Percentiles rank a stretch among this genome's conserved stretches.
Evolutionary conservation across 2,888 invertebrate genomes (phyloP).

Genomic region (Microplitis manilae): DNA sequence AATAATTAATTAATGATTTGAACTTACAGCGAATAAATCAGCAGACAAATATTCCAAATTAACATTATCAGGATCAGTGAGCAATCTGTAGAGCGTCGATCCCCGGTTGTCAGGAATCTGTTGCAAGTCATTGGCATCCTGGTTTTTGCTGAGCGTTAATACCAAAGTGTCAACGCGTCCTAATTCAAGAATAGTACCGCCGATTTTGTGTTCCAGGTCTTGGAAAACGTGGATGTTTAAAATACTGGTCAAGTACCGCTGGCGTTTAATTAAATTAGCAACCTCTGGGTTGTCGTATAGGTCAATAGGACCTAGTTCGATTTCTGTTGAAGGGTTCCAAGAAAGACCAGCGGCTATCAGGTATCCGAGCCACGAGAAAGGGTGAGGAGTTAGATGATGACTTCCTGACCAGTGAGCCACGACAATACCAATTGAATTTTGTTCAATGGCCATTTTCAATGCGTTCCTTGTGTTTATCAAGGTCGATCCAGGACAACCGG

Average conservation of each 20-base stretch:
- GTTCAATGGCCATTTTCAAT: conserved; percentile 72
- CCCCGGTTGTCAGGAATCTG: conserved; percentile 75
- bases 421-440: conserved; percentile 73
- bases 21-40: conserved; percentile 75
- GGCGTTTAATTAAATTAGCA: conserved; percentile 50
- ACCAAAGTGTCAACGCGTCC: conserved; percentile 75
- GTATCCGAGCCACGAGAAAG: conserved; percentile 76
- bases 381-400: conserved; percentile 75
- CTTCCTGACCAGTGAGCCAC: conserved; percentile 77
- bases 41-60: conserved; percentile 75
- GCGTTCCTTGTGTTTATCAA: conserved; percentile 75
- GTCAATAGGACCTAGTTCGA: conserved; percentile 62
- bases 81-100: conserved; percentile 75
- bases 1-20: conserved; percentile 18
- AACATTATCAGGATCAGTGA: conserved; percentile 77
- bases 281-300: conserved; percentile 62
- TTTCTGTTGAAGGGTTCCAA: conserved; percentile 74
- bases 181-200: conserved; percentile 74
- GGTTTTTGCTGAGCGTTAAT: conserved; percentile 73
- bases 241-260: conserved; percentile 72
- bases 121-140: conserved; percentile 71
- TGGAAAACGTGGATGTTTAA: conserved; percentile 74
- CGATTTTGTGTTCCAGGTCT: conserved; percentile 72
- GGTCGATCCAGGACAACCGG: conserved; percentile 77
- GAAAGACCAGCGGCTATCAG: conserved; percentile 74